Evolutionary conservation across 2,113 vertebrate species (phyloP), one percentile per base, ranked within the genome.

Genomic region (Charadrius vociferus): DNA sequence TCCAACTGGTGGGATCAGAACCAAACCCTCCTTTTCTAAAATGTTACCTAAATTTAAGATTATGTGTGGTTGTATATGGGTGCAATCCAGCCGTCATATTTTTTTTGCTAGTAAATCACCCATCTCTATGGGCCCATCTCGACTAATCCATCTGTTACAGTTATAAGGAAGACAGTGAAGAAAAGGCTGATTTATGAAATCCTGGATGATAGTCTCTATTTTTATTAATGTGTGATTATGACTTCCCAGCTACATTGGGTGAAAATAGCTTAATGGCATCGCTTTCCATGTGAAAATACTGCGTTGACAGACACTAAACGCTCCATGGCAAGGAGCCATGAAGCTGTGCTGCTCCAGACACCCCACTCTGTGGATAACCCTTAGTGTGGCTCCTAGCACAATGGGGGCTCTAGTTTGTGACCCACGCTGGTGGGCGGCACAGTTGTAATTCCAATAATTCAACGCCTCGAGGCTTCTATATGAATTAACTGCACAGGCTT

Each of bases 161-260:
- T 30, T 84, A 39, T 50, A 66, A 20, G 83, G 53, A 91, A 59
- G 12, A n/a, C 1, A 78, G 50, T 30, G n/a, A 20, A 88, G 41
- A 78, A 94, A 81, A 81, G 23, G 29, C 37, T 91, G 80, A 95
- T 86, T 84, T 95, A 86, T 88, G 50, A 95, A 92, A 92, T 32
- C 7, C 68, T 92, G 83, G 67, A 88, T 80, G 52, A 21, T 32
- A 37, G 10, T 92, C 61, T n/a, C n/a, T 86, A 39, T 86, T 95
- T 96, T 96, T 95, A 94, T 96, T 95, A 96, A 92, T 70, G 32
- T 94, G 29, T 77, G 45, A 71, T 93, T 84, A 89, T 71, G 50
- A 81, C 52, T 94, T 94, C n/a, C 47, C 43, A 72, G 70, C 18
- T 81, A 94, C 53, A n/a, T 3, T 21, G 47, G 49, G 26, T 39